Base-by-base conservation (phyloP, 2,888 invertebrate genomes). In the Stegana nigrithorax region DNA sequence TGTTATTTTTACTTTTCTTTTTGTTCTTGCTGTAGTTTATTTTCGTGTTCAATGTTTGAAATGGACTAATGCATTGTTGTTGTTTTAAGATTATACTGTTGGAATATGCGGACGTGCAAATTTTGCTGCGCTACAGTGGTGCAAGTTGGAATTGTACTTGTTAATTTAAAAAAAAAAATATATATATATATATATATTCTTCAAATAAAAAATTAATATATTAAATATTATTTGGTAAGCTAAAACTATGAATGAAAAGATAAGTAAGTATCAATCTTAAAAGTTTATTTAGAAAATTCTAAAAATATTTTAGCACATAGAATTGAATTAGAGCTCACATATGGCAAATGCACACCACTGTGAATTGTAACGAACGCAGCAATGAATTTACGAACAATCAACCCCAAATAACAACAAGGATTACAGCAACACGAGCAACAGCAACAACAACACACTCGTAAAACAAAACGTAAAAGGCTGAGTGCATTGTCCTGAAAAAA, bases 1-100 rank as follows among this genome's bases (percentile, higher is more conserved):
- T 63, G 59, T 63, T 56, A 57, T 45, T 57, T 57, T 50, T 26
- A 32, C 39, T 29, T 55, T 32, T 36, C 21, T 21, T 55, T 3
- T 25, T 47, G 44, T 44, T 44, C n/a, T 44, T 44, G 76, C 70
- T 63, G 21, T 55, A 12, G 55, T 75, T 78, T 75, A 78, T 75
- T 73, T 73, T 64, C 78, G 78, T 75, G 75, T 76, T 73, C 75
- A 75, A 78, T 78, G 75, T 69, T 78, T 69, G 75, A 70, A 79
- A 81, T 79, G 79, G 78, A 79, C 76, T 81, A 81, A 82, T 81
- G 81, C 77, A 80, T 65, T 78, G 80, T 78, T 81, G 81, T 81
- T 81, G 73, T 81, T 81, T 68, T 80, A 73, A 70, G 71, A 67
- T 63, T 65, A 65, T 39, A 57, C 53, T 61, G 58, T 32, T 66